phyloP scores from a whole-genome alignment of 37 sponge, comb jelly and placozoan species.

The Hormiphora californensis region DNA sequence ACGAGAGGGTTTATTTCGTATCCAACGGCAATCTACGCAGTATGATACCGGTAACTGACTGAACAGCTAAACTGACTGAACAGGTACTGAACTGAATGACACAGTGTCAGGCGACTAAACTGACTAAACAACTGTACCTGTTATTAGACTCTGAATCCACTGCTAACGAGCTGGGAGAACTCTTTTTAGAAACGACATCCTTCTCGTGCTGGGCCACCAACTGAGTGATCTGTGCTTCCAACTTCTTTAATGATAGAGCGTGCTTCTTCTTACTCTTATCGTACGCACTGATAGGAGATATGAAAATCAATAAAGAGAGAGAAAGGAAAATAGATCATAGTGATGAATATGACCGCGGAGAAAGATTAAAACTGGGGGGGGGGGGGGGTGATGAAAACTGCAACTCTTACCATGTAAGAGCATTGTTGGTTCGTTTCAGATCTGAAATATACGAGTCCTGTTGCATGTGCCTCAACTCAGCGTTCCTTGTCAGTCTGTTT shows the following conservation, averaged over 20 bases:
- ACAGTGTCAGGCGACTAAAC: too few relatives aligned
- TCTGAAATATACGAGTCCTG: not conserved
- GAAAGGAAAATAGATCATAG: too few relatives aligned
- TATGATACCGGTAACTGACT: too few relatives aligned
- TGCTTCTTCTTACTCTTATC: conserved; percentile 45
- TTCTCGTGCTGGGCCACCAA: conserved; percentile 15
- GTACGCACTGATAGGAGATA: not conserved
- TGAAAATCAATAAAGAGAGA: too few relatives aligned
- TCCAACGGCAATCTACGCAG: too few relatives aligned
- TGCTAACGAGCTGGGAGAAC: not conserved
- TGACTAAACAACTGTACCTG: not conserved
- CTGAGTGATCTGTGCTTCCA: conserved; percentile 40
- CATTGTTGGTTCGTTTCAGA: conserved; percentile 31
- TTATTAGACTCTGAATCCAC: not conserved
- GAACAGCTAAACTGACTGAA: too few relatives aligned
- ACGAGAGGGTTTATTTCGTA: too few relatives aligned
- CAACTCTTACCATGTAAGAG: conserved; percentile 13
- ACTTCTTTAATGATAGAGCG: conserved; percentile 13
- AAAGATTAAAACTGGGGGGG: too few relatives aligned
- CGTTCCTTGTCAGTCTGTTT: conserved; percentile 28
- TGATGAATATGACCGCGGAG: too few relatives aligned
- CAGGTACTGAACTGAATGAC: too few relatives aligned
- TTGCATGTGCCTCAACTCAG: conserved; percentile 47
- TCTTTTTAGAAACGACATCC: not conserved
- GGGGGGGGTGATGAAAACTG: too few relatives aligned